Conservation (phyloP, 2,888 invertebrate species). For the Athrips mouffetella region DNA sequence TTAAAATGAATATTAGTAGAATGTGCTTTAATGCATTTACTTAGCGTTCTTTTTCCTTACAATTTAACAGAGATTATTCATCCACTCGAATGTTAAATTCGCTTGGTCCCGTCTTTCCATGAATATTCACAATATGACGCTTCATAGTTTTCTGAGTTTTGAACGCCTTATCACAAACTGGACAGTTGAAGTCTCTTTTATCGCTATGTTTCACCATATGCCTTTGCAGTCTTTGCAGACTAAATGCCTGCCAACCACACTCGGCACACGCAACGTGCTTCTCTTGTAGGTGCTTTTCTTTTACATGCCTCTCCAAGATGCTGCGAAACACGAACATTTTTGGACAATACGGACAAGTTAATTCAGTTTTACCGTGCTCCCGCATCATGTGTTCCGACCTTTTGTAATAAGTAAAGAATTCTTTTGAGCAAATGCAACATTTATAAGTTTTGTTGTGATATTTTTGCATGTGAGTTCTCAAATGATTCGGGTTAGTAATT, state of each 20-base stretch:
- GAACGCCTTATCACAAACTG: slow-evolving; percentile 24
- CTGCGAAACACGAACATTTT: slow-evolving; percentile 35
- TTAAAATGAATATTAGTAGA: too few species aligned
- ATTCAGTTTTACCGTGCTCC: slow-evolving; percentile 29
- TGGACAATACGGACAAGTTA: slow-evolving; percentile 34
- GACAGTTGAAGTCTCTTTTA: slow-evolving; percentile 23
- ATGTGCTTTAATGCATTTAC: too few species aligned
- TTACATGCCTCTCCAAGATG: slow-evolving; percentile 34
- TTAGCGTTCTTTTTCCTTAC: too few species aligned
- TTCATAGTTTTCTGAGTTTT: slow-evolving; percentile 29
- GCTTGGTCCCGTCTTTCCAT: too few species aligned
- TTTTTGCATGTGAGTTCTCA: slow-evolving; percentile 42
- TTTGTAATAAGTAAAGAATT: slow-evolving; percentile 37
- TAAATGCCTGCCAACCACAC: slow-evolving; percentile 40
- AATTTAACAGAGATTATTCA: too few species aligned
- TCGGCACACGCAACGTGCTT: slow-evolving; percentile 49
- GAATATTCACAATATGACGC: slow-evolving; percentile 26
- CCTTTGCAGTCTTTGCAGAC: slow-evolving; percentile 22
- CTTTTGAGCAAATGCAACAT: slow-evolving; percentile 27
- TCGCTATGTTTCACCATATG: slow-evolving; percentile 31
- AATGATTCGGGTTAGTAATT: slow-evolving; percentile 42
- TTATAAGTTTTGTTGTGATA: slow-evolving; percentile 32
- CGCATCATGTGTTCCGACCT: slow-evolving; percentile 30
- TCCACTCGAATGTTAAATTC: neutral
- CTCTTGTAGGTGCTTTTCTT: slow-evolving; percentile 36